Evolutionary conservation across 2,888 invertebrate genomes (phyloP).

Genomic region (Synanthedon andrenaeformis): DNA sequence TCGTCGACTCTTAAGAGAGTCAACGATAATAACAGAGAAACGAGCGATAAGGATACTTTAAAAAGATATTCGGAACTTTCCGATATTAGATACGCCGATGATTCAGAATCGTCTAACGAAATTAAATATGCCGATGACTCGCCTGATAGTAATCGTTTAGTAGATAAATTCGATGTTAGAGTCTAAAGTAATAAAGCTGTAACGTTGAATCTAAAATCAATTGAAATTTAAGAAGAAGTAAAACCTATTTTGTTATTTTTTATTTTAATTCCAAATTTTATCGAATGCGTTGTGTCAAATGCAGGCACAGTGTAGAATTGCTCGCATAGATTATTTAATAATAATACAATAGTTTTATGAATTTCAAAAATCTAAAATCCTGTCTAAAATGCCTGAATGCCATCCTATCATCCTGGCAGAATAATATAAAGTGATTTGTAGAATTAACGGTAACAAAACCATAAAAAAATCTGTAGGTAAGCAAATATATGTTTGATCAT

Average conservation of each 20-base stretch:
- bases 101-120: conserved; percentile 69
- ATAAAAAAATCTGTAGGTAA: too few species aligned
- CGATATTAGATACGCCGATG: conserved; percentile 80
- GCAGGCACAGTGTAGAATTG: background rate
- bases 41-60: conserved; percentile 63
- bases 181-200: conserved; percentile 20
- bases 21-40: conserved; percentile 74
- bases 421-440: background rate
- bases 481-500: too few species aligned
- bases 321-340: background rate
- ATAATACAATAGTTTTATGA: background rate
- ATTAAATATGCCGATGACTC: conserved; percentile 62
- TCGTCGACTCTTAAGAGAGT: conserved; percentile 71
- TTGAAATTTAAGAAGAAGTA: background rate
- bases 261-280: background rate
- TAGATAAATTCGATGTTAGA: conserved; percentile 50
- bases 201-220: background rate
- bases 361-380: background rate
- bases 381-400: background rate
- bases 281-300: background rate
- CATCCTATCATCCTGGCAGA: background rate
- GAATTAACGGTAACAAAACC: too few species aligned
- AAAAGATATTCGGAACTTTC: conserved; percentile 70
- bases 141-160: conserved; percentile 55
- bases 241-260: background rate